Percentiles rank a stretch among this genome's conserved stretches.
These are phyloP conservation scores for Semicossyphus pulcher DNA, from an alignment of 2,113 vertebrate genomes.

Conservation along the genomic window DNA sequence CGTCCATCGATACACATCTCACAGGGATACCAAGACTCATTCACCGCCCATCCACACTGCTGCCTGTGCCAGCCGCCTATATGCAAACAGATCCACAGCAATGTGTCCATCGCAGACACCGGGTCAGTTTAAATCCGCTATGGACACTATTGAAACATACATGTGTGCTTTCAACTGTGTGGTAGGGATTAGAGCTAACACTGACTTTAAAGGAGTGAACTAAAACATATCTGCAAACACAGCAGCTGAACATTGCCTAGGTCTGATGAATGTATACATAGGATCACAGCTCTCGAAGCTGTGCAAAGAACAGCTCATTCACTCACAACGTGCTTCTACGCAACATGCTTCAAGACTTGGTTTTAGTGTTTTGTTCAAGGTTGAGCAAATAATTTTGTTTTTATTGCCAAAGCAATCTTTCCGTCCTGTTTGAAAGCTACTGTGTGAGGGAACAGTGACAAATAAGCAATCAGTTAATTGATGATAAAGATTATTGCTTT, in stretches of 20 bases:
- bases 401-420: slow-evolving; percentile 70
- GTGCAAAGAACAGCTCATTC: slow-evolving; percentile 45
- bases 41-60: slow-evolving; percentile 52
- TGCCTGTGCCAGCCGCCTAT: slow-evolving; percentile 71
- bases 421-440: slow-evolving; percentile 16
- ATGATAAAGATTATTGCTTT: neutral
- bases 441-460: slow-evolving; percentile 8
- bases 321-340: slow-evolving; percentile 47
- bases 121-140: slow-evolving; percentile 21
- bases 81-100: slow-evolving; percentile 77
- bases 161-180: slow-evolving; percentile 44
- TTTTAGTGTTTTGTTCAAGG: slow-evolving; percentile 36
- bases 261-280: slow-evolving; percentile 74
- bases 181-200: slow-evolving; percentile 23
- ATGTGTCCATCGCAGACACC: slow-evolving; percentile 62
- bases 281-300: slow-evolving; percentile 36
- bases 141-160: slow-evolving; percentile 14
- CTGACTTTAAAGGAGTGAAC: slow-evolving; percentile 17
- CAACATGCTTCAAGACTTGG: slow-evolving; percentile 51
- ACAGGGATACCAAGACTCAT: slow-evolving; percentile 34
- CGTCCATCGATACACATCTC: slow-evolving; percentile 33
- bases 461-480: slow-evolving; percentile 39
- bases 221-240: slow-evolving; percentile 43
- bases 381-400: slow-evolving; percentile 39
- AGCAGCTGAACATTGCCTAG: slow-evolving; percentile 56